Base-by-base conservation (phyloP, 2,797 vertebrate species). In the Alectoris magna region DNA sequence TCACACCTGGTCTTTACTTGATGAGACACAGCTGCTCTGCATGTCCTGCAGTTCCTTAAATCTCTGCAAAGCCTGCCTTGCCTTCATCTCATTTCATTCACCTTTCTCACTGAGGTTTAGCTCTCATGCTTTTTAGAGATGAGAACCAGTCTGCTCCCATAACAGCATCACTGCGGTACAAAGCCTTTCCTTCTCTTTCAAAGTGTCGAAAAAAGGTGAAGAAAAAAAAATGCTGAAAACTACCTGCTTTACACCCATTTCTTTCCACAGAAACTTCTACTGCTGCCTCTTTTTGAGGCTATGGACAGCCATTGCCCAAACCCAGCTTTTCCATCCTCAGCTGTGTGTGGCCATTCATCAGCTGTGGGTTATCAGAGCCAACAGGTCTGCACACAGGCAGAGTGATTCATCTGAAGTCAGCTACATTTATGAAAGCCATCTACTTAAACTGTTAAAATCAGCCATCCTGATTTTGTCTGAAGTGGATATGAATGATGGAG, bases 61-160 rank as follows among this genome's bases (percentile, higher is more conserved):
- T 64, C 39, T 51, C 59, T 91, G 22, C 43, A 77, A 93, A 93
- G 22, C 18, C 46, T 74, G 19, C 23, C 38, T 93, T 92, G 85
- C 63, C 43, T 89, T 91, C 78, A 77, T n/a, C 44, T 91, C 7
- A 80, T 88, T 87, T 90, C 27, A 31, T 82, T 92, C 77, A 81
- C 69, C 39, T 87, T 76, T 21, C 72, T 90, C 38, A 62, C 53
- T 87, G 46, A 78, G 24, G 39, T 91, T 92, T 78, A 87, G 51
- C 4, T 0, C 31, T 93, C 31, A 1, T 17, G 31, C 14, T 51
- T 18, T 51, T 82, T 14, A 80, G 43, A 63, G 51, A 62, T 56
- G 31, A 70, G 62, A 89, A 84, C 7, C 16, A 69, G 85, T 75
- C 36, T 59, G 3, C 29, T 82, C 11, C 46, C 63, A 36, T 83